phyloP scores from a whole-genome alignment of 2,888 invertebrate species.

The Tanytarsus gracilentus region DNA sequence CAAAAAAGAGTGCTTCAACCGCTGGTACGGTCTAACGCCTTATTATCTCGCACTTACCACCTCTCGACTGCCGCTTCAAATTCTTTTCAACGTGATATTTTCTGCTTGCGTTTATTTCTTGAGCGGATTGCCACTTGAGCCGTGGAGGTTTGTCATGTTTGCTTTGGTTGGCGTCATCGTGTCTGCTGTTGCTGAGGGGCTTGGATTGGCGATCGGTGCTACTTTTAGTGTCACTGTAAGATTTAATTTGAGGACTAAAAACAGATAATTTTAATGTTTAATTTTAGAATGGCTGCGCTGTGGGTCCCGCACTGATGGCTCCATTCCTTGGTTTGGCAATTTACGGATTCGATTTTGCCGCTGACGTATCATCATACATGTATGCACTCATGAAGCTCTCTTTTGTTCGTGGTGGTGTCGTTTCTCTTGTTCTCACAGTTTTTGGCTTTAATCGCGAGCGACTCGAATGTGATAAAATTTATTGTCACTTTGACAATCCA shows the following conservation, averaged over 20 bases:
- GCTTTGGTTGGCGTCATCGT: constrained; percentile 57
- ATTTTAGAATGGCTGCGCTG: constrained; percentile 57
- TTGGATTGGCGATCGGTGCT: constrained; percentile 68
- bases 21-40: constrained; percentile 56
- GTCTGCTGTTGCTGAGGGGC: constrained; percentile 65
- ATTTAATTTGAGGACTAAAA: neutral
- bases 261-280: constrained; percentile 15
- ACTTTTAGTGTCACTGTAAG: constrained; percentile 56
- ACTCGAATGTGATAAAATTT: constrained; percentile 51
- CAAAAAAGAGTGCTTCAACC: constrained; percentile 60
- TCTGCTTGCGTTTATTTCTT: constrained; percentile 53
- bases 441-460: constrained; percentile 53
- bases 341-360: constrained; percentile 62
- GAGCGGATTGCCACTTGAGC: constrained; percentile 59
- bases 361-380: constrained; percentile 52
- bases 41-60: constrained; percentile 56
- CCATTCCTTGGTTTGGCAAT: constrained; percentile 58
- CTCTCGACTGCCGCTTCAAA: constrained; percentile 52
- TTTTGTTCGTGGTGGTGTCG: constrained; percentile 56
- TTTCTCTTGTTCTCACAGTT: constrained; percentile 52
- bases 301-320: constrained; percentile 56
- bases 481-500: constrained; percentile 59
- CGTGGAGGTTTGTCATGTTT: constrained; percentile 57
- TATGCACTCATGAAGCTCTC: constrained; percentile 55
- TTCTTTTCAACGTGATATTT: constrained; percentile 51